These are phyloP conservation scores for Scaptomyza pallida DNA, from an alignment of 1,140 invertebrate genomes.

Conservation along the genomic window DNA sequence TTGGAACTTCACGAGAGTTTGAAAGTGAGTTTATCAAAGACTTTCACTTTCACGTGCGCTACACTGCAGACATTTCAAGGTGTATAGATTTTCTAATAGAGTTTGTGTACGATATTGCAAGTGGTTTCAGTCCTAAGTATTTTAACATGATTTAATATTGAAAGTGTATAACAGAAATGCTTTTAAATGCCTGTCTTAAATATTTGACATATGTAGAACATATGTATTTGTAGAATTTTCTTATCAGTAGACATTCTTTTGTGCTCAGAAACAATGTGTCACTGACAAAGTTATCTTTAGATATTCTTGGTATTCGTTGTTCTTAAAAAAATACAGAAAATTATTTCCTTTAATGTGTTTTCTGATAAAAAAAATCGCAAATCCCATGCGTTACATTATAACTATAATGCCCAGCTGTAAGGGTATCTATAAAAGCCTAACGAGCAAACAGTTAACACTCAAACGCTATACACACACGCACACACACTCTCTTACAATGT, in stretches of 20 bases:
- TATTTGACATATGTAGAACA: not conserved
- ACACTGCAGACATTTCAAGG: not conserved
- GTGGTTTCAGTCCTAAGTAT: no score
- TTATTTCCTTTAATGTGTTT: no score
- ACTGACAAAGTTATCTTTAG: not conserved
- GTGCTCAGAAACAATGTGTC: not conserved
- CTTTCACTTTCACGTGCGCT: slow-evolving; percentile 30
- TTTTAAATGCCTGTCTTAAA: not conserved
- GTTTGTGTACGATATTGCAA: not conserved
- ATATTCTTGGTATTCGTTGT: no score
- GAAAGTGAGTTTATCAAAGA: slow-evolving; percentile 16
- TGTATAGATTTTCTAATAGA: not conserved
- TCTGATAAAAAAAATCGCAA: no score
- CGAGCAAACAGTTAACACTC: slow-evolving; percentile 43
- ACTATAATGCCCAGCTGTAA: not conserved
- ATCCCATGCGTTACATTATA: not conserved
- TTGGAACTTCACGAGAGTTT: not conserved
- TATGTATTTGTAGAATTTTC: not conserved
- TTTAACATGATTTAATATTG: no score
- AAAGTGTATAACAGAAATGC: not conserved
- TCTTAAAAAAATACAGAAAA: no score
- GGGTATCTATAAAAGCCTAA: slow-evolving; percentile 39
- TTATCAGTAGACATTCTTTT: not conserved
- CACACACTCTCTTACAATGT: slow-evolving; percentile 2
- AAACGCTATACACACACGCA: not conserved